These are phyloP conservation scores for Rhopilema esculentum DNA, from an alignment of 30 jellyfish, hydroid and myxozoan species.

Conservation along the genomic window DNA sequence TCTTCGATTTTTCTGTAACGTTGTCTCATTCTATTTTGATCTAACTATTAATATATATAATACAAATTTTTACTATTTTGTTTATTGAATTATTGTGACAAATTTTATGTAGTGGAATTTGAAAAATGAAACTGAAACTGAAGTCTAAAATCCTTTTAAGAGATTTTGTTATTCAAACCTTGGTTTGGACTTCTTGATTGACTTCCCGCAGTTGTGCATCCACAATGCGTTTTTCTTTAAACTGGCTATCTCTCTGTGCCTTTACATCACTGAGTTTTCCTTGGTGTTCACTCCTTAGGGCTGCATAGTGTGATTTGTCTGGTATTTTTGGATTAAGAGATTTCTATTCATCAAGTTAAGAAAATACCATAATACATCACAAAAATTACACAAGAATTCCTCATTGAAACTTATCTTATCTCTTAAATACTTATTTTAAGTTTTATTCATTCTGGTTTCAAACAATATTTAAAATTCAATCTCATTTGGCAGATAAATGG, in stretches of 20 bases:
- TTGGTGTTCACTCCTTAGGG: constrained; percentile 7
- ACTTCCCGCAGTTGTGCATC: constrained; percentile 43
- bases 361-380: not conserved
- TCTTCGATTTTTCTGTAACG: too few relatives aligned
- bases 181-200: constrained; percentile 37
- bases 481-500: too few relatives aligned
- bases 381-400: too few relatives aligned
- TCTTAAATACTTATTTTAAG: not conserved
- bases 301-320: constrained; percentile 23
- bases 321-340: constrained; percentile 20
- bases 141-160: too few relatives aligned
- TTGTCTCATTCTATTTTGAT: too few relatives aligned
- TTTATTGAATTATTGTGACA: too few relatives aligned
- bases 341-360: constrained; percentile 16
- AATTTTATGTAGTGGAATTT: not conserved
- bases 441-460: not conserved
- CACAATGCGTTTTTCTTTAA: constrained; percentile 32
- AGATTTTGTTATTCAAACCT: constrained; percentile 18
- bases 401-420: too few relatives aligned
- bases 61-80: too few relatives aligned
- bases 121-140: not conserved
- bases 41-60: too few relatives aligned
- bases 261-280: constrained; percentile 25
- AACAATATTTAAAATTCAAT: too few relatives aligned
- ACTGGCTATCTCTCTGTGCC: constrained; percentile 32